phyloP scores from a whole-genome alignment of 37 sponge, comb jelly and placozoan genomes.

The Petrosia ficiformis region DNA sequence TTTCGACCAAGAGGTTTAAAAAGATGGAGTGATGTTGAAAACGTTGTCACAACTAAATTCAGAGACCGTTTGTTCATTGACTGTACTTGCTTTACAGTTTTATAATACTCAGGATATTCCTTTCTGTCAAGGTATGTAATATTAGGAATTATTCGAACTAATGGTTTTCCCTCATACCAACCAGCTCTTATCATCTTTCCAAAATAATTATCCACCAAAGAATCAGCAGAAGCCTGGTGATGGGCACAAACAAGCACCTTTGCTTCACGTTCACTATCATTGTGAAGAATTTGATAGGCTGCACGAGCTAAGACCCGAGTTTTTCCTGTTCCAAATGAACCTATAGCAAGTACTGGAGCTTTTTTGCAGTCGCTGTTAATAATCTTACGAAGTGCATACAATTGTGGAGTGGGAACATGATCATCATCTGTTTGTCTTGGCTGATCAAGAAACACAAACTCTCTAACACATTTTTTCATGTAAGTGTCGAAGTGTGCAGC shows the following conservation, averaged over 20 bases:
- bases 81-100: conserved; percentile 4
- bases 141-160: background rate
- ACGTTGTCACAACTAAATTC: conserved; percentile 21
- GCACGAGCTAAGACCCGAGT: conserved; percentile 60
- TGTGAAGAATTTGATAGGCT: conserved; percentile 39
- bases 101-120: background rate
- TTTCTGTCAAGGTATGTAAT: background rate
- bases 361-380: conserved; percentile 7
- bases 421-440: no score
- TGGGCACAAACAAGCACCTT: conserved; percentile 56
- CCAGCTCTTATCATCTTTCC: conserved; percentile 8
- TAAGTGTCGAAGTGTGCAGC: background rate
- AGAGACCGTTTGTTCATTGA: background rate
- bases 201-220: conserved; percentile 61
- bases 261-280: background rate
- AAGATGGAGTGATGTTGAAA: background rate
- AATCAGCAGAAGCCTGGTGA: conserved; percentile 63
- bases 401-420: conserved; percentile 16
- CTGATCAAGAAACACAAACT: background rate
- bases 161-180: background rate
- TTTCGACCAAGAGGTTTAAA: background rate
- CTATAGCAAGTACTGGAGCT: conserved; percentile 38
- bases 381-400: conserved; percentile 20
- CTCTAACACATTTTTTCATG: background rate
- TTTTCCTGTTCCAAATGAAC: conserved; percentile 82